Evolutionary conservation across 2,888 invertebrate genomes (phyloP).

Genomic region (Cerastis rubricosa): DNA sequence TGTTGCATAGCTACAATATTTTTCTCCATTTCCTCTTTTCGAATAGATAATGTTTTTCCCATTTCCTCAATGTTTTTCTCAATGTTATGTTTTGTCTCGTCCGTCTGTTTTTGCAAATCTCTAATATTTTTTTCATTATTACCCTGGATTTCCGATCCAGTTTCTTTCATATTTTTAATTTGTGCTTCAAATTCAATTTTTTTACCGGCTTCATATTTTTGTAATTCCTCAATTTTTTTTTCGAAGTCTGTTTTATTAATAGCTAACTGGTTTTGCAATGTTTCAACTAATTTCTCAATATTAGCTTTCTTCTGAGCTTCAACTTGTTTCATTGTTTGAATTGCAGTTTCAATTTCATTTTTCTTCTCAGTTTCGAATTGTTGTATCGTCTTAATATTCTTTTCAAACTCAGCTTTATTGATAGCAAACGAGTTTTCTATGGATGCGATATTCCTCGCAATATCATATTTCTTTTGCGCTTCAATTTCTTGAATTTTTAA

Average conservation of each 20-base stretch:
- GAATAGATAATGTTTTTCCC: not conserved
- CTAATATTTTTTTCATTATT: not conserved
- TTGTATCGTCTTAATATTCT: slow-evolving; percentile 20
- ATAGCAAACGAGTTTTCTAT: slow-evolving; percentile 18
- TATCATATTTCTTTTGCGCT: slow-evolving; percentile 31
- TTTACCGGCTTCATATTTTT: not conserved
- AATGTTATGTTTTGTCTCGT: slow-evolving; percentile 6
- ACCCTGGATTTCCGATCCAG: slow-evolving; percentile 1
- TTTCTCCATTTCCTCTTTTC: not conserved
- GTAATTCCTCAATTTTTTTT: slow-evolving; percentile 15
- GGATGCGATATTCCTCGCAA: slow-evolving; percentile 29
- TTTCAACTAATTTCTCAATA: slow-evolving; percentile 13
- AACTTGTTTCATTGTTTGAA: slow-evolving; percentile 23
- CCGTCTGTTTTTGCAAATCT: not conserved
- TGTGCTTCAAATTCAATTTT: slow-evolving; percentile 17
- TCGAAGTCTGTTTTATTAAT: not conserved
- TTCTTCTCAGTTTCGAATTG: slow-evolving; percentile 18
- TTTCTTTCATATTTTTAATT: slow-evolving; percentile 11
- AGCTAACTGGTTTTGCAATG: slow-evolving; percentile 14
- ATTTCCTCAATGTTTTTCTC: slow-evolving; percentile 13
- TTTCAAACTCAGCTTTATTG: slow-evolving; percentile 9
- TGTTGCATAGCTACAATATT: slow-evolving; percentile 23
- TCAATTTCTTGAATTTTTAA: slow-evolving; percentile 21
- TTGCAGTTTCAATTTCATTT: slow-evolving; percentile 19
- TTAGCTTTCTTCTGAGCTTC: slow-evolving; percentile 30